A percentile compares a stretch with the other conserved stretches of the same genome.
phyloP scores from a whole-genome alignment of 2,113 vertebrate species.

The Nothocercus nigrocapillus region DNA sequence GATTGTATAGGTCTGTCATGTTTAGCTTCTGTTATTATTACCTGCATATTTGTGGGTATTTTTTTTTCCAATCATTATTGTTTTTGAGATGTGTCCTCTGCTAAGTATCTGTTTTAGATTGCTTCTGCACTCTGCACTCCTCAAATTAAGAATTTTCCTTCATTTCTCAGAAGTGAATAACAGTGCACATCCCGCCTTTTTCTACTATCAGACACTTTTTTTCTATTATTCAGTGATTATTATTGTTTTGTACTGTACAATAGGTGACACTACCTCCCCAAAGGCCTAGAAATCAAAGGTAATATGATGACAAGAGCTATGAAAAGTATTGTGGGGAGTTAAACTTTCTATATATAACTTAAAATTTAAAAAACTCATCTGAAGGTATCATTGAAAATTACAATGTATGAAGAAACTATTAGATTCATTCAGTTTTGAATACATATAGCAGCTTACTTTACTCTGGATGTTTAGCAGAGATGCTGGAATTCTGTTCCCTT shows the following conservation, averaged over 20 bases:
- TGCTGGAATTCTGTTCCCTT: conserved; percentile 6
- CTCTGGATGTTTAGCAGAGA: neutral
- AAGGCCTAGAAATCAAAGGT: neutral
- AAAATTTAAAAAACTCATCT: neutral
- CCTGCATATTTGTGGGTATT: neutral
- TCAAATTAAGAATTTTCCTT: neutral
- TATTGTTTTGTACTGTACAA: neutral
- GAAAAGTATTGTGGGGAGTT: neutral
- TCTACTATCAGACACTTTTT: neutral
- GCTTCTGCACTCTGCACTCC: neutral
- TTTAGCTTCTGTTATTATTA: neutral
- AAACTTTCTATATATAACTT: neutral
- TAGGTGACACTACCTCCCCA: neutral
- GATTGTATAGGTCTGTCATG: neutral
- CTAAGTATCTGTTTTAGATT: neutral
- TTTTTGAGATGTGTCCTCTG: neutral
- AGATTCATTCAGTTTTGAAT: neutral
- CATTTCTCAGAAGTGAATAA: neutral
- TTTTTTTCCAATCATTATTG: fast-evolving
- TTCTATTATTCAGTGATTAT: neutral
- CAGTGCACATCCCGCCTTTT: neutral
- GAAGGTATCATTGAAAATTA: neutral
- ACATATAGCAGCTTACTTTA: neutral
- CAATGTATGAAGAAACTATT: neutral
- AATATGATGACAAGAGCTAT: neutral